Evolutionary conservation across 2,113 vertebrate genomes (phyloP).

Genomic region (Bubo blakistoni): DNA sequence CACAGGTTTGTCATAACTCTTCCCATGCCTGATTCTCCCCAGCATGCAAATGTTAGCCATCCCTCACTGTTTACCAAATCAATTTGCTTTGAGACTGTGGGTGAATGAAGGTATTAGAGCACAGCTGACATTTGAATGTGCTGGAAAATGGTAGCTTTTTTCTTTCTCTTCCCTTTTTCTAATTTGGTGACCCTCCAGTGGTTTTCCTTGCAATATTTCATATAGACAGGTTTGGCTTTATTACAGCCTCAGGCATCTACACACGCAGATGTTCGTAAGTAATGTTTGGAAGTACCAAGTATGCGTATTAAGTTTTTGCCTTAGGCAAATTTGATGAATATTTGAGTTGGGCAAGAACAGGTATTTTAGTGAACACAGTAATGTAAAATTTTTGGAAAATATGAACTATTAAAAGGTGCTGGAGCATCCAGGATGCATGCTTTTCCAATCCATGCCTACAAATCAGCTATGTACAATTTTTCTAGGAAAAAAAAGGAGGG

Average conservation of each 20-base stretch:
- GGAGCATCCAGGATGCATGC: background rate
- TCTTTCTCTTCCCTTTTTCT: background rate
- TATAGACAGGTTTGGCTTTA: conserved; percentile 7
- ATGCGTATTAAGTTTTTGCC: conserved; percentile 7
- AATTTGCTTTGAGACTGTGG: background rate
- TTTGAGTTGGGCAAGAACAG: background rate
- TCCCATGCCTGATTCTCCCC: background rate
- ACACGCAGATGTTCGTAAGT: background rate
- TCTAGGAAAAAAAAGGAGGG: background rate
- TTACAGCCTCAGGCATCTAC: background rate
- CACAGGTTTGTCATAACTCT: background rate
- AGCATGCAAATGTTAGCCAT: background rate
- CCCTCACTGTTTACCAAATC: background rate
- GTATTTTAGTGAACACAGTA: background rate
- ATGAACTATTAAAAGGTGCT: background rate
- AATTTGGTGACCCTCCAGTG: background rate
- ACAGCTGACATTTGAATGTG: background rate
- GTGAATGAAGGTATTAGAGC: background rate
- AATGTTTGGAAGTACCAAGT: conserved; percentile 1
- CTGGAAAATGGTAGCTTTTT: background rate
- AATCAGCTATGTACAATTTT: background rate
- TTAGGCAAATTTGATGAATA: background rate
- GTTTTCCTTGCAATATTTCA: background rate
- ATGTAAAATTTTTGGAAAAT: background rate
- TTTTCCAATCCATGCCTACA: background rate